Conservation (phyloP, 2,888 invertebrate genomes). For the Graphium colonna region DNA sequence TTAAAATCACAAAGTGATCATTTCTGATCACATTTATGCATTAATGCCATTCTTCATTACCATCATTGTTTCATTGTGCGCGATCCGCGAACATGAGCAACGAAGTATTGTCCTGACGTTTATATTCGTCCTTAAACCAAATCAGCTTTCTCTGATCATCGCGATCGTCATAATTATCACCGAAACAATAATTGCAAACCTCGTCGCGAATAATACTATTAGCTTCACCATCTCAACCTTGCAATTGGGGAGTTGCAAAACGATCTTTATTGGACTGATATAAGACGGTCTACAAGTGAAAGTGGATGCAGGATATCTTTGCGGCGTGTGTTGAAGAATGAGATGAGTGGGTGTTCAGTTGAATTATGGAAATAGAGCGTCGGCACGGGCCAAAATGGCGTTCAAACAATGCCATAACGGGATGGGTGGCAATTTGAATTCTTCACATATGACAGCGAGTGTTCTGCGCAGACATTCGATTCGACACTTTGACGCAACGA, state of each 20-base stretch:
- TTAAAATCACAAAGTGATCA: too few relatives aligned
- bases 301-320: constrained; percentile 30
- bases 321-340: constrained; percentile 51
- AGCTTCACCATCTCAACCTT: constrained; percentile 43
- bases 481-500: too few relatives aligned
- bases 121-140: constrained; percentile 3
- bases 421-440: constrained; percentile 59
- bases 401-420: constrained; percentile 71
- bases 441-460: constrained; percentile 45
- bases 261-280: constrained; percentile 43
- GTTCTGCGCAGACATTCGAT: constrained; percentile 41
- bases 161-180: constrained; percentile 11
- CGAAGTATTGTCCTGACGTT: neutral
- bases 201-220: constrained; percentile 45
- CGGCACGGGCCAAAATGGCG: constrained; percentile 43
- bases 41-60: neutral
- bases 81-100: too few relatives aligned
- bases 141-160: constrained; percentile 11
- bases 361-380: constrained; percentile 72
- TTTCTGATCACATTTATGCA: too few relatives aligned
- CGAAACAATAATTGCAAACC: constrained; percentile 30
- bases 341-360: constrained; percentile 54
- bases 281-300: constrained; percentile 37
- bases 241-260: too few relatives aligned
- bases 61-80: too few relatives aligned